A percentile compares a stretch with the other conserved stretches of the same genome.
Conservation (phyloP, 2,888 invertebrate species). For the Troglohyphantes excavatus region DNA sequence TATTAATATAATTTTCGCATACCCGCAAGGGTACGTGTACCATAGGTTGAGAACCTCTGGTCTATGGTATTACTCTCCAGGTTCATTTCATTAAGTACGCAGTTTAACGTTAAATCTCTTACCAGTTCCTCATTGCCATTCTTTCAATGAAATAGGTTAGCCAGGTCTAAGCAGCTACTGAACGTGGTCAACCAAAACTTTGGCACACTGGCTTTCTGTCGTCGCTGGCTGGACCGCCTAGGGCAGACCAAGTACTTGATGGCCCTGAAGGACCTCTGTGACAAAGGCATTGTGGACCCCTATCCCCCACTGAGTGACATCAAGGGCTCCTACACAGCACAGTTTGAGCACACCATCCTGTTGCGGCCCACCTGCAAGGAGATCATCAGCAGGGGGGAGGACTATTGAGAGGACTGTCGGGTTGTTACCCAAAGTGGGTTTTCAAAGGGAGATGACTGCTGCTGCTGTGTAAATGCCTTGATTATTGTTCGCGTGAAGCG, state of each 20-base stretch:
- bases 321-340: slow-evolving; percentile 99
- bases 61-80: no score
- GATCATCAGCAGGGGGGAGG: slow-evolving; percentile 97
- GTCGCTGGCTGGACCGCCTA: slow-evolving; percentile 98
- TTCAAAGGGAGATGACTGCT: background rate
- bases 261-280: slow-evolving; percentile 98
- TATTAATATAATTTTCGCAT: no score
- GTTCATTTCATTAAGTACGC: no score
- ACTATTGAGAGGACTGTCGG: no score
- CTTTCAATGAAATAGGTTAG: slow-evolving; percentile 88
- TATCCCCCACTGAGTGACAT: slow-evolving; percentile 99
- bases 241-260: slow-evolving; percentile 99
- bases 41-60: no score
- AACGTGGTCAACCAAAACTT: slow-evolving; percentile 98
- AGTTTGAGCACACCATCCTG: slow-evolving; percentile 99
- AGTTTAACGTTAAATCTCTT: no score
- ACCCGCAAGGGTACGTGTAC: no score
- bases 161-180: slow-evolving; percentile 95
- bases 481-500: background rate
- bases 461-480: background rate
- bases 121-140: no score
- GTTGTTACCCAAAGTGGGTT: background rate
- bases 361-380: slow-evolving; percentile 99
- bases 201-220: slow-evolving; percentile 98
- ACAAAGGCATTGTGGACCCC: slow-evolving; percentile 98